Conservation (phyloP, 1,140 invertebrate species). For the Teleogryllus occipitalis region DNA sequence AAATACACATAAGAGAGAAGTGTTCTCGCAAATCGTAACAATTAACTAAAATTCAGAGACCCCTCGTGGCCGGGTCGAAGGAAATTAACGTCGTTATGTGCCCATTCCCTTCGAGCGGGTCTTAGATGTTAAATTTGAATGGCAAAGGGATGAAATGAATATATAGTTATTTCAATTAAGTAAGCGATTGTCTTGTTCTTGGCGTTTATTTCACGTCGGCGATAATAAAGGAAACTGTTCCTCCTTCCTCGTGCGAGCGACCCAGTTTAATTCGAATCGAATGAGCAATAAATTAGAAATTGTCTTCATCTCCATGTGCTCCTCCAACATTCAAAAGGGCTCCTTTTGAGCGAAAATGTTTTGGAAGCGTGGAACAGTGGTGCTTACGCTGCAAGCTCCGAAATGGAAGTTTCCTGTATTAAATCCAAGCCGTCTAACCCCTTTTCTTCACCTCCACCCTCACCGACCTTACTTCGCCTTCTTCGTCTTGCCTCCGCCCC, state of each 20-base stretch:
- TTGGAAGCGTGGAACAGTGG: not conserved
- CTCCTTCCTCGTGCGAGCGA: not conserved
- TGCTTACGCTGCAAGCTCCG: not conserved
- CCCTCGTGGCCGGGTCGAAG: too few relatives aligned
- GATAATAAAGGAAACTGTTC: not conserved
- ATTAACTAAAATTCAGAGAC: too few relatives aligned
- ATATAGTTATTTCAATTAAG: not conserved
- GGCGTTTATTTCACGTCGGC: not conserved
- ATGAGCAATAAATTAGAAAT: conserved; percentile 2
- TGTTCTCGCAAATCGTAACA: too few relatives aligned
- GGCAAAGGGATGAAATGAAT: not conserved
- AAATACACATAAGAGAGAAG: too few relatives aligned
- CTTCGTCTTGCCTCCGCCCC: not conserved
- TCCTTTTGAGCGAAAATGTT: not conserved
- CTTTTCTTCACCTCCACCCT: not conserved
- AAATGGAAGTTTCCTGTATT: conserved; percentile 5
- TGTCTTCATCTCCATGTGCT: not conserved
- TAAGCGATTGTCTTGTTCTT: not conserved
- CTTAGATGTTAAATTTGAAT: too few relatives aligned
- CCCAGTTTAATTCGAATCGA: not conserved
- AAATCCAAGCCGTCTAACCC: not conserved
- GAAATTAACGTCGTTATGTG: too few relatives aligned
- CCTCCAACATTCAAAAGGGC: not conserved
- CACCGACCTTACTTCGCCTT: not conserved
- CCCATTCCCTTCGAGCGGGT: too few relatives aligned